Base-by-base conservation (phyloP, 1,140 invertebrate species). In the Drosophila willistoni region DNA sequence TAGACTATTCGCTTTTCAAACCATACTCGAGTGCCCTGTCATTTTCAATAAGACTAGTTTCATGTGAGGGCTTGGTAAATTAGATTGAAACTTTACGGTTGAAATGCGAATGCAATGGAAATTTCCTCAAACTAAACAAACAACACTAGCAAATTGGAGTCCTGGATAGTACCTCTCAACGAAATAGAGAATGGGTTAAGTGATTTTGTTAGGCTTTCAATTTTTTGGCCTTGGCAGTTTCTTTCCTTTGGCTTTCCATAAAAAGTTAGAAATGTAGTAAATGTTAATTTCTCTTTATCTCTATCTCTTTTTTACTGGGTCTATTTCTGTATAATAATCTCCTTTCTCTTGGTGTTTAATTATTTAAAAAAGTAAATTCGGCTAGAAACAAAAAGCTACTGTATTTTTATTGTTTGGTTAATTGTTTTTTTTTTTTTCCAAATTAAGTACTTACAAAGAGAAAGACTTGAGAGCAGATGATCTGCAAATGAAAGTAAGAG, bases 1-100 rank as follows among this genome's bases (percentile, higher is more conserved):
- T 51, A 19, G 44, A 51, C 44, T 86, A 63, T 81, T 34, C 59
- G 42, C 62, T 77, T 78, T 78, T 25, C 47, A 66, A 71, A 61
- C 34, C 19, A 71, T 59, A 22, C 19, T 22, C 7, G 14, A 22
- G 17, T 3, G 44, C 3, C 17, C 44, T 51, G 44, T 12, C 44
- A 51, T 22, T 51, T 51, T 51, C 44, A 51, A 51, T 51, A 51
- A 51, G 12, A 12, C 7, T 51, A 22, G 17, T 51, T 19, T 22
- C 17, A 19, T 51, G 44, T 51, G 44, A 51, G 44, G 17, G 12
- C 22, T 22, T 51, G 3, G 44, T 51, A 51, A 51, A 51, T 51
- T 51, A 22, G 17, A 51, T 51, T 51, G 17, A 51, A 51, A 47
- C 44, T 17, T 44, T 44, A 7, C 14, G 7, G 7, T 1, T 2